Evolutionary conservation across 1,140 invertebrate species (phyloP).

Genomic region (Dryas iulia): DNA sequence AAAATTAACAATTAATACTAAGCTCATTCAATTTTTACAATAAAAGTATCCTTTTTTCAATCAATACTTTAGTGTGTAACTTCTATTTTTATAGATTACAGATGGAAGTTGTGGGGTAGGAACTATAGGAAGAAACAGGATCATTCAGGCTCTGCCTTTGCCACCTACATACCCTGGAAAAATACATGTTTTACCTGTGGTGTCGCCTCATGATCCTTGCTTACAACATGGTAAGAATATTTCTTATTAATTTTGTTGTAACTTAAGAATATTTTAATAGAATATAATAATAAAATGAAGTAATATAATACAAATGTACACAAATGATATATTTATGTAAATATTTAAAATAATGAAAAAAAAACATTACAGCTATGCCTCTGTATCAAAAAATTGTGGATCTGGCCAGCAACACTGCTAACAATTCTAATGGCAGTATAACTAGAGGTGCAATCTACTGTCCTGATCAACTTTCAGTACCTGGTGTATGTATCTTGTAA

Average conservation of each 20-base stretch:
- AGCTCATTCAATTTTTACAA: no score
- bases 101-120: constrained; percentile 89
- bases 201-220: constrained; percentile 80
- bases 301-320: no score
- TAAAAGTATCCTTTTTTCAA: no score
- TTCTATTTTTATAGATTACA: constrained; percentile 83
- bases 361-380: constrained; percentile 73
- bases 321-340: no score
- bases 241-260: not conserved
- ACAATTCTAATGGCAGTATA: constrained; percentile 52
- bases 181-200: constrained; percentile 87
- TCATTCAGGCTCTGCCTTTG: constrained; percentile 81
- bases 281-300: no score
- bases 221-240: constrained; percentile 74
- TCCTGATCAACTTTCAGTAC: constrained; percentile 64
- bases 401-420: constrained; percentile 79
- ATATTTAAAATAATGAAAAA: not conserved
- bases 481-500: constrained; percentile 52
- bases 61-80: not conserved
- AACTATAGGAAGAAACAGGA: constrained; percentile 76
- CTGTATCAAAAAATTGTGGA: constrained; percentile 82
- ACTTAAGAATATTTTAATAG: no score
- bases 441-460: constrained; percentile 66
- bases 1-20: no score
- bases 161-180: constrained; percentile 91